These are phyloP conservation scores for Julus scandinavius DNA, from an alignment of 2,888 invertebrate genomes.

Conservation along the genomic window DNA sequence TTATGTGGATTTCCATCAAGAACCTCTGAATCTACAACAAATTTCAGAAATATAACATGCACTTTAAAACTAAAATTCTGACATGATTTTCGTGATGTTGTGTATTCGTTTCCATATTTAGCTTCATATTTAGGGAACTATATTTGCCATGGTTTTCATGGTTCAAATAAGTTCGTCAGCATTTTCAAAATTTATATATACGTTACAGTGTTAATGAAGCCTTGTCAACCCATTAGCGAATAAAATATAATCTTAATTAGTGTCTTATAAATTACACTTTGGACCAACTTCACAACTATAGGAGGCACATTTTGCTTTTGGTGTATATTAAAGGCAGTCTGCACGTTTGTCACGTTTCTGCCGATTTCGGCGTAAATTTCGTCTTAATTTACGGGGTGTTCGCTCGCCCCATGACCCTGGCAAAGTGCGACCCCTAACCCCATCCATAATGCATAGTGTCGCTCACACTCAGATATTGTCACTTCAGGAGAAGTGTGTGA, in stretches of 20 bases:
- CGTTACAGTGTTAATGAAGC: background rate
- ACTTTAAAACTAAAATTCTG: too few relatives aligned
- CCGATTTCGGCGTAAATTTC: background rate
- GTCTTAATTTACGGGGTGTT: conserved; percentile 37
- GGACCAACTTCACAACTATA: background rate
- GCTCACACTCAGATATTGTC: background rate
- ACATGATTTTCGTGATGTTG: background rate
- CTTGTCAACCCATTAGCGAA: background rate
- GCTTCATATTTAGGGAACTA: background rate
- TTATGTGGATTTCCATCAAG: too few relatives aligned
- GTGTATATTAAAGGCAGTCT: background rate
- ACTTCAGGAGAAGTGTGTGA: background rate
- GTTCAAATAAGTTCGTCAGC: background rate
- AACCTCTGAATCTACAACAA: too few relatives aligned
- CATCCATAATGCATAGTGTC: background rate
- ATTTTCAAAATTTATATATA: background rate
- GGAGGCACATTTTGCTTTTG: background rate
- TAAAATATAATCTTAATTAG: background rate
- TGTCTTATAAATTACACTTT: conserved; percentile 25
- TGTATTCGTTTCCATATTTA: background rate
- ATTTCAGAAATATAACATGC: too few relatives aligned
- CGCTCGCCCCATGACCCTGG: conserved; percentile 6
- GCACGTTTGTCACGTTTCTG: background rate
- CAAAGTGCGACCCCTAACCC: conserved; percentile 17
- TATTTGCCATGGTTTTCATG: too few relatives aligned